Conservation (phyloP, 1,140 invertebrate genomes). For the Caerostris darwini region DNA sequence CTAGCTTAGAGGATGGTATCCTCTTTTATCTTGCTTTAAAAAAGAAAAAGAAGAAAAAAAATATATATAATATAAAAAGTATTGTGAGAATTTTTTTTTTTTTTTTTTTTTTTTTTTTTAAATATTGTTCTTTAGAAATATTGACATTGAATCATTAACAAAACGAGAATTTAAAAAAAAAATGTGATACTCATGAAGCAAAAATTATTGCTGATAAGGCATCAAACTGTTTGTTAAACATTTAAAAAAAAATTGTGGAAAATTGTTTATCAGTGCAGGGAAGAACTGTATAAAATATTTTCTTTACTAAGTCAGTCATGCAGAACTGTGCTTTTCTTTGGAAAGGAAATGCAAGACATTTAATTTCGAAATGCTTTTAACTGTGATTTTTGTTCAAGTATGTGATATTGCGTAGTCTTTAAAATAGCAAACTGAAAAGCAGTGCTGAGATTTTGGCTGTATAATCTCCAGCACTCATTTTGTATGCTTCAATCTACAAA, state of each 20-base stretch:
- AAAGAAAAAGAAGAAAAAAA: background rate
- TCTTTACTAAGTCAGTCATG: conserved; percentile 65
- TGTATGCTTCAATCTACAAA: conserved; percentile 3
- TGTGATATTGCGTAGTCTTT: conserved; percentile 51
- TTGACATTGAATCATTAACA: background rate
- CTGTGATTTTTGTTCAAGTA: conserved; percentile 62
- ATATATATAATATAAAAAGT: background rate
- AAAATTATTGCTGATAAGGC: conserved; percentile 40
- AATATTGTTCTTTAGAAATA: conserved; percentile 30
- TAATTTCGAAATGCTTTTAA: conserved; percentile 43
- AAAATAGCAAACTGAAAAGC: conserved; percentile 1
- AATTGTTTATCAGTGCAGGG: conserved; percentile 46
- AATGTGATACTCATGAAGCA: conserved; percentile 46
- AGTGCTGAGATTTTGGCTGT: background rate
- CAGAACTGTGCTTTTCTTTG: background rate
- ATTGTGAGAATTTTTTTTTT: background rate
- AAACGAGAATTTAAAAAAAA: background rate
- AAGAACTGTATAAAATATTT: conserved; percentile 59
- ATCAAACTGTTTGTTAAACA: conserved; percentile 34
- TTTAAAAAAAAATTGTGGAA: background rate
- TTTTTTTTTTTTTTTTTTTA: background rate
- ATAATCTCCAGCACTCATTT: background rate
- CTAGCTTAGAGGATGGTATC: conserved; percentile 57
- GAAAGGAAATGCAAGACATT: conserved; percentile 37
- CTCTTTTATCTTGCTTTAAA: conserved; percentile 40